A percentile compares a stretch with the other conserved stretches of the same genome.
Conservation (phyloP, 2,113 vertebrate genomes). For the Fukomys damarensis region DNA sequence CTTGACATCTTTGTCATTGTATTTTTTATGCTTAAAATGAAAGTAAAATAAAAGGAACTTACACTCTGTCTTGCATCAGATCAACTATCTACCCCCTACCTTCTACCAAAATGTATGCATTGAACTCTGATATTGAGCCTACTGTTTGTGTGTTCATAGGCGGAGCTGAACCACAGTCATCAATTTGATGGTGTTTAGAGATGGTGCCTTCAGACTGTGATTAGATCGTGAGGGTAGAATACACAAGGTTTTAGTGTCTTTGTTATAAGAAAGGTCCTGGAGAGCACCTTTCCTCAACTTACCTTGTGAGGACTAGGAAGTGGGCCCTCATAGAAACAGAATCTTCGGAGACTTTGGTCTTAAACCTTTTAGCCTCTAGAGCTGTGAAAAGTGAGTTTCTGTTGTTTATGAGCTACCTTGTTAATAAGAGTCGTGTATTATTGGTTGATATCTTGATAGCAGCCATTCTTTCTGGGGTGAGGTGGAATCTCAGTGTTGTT, state of each 20-base stretch:
- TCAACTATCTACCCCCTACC: not conserved
- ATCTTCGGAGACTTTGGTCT: not conserved
- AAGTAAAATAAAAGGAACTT: not conserved
- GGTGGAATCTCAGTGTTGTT: no score
- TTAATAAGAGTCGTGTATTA: no score
- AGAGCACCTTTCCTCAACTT: not conserved
- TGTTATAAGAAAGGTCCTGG: not conserved
- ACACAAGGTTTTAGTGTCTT: accelerated
- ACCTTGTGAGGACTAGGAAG: not conserved
- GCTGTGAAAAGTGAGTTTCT: not conserved
- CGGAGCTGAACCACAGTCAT: not conserved
- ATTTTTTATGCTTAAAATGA: not conserved
- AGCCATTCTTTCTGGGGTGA: no score
- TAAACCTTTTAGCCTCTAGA: not conserved
- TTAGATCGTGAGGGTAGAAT: not conserved
- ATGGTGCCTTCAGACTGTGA: not conserved
- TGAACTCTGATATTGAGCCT: not conserved
- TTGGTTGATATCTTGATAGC: no score
- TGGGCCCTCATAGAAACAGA: not conserved
- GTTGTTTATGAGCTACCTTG: not conserved
- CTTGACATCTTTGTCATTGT: not conserved
- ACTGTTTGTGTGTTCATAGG: not conserved
- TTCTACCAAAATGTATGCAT: not conserved
- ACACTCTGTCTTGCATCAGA: not conserved
- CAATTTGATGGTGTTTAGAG: not conserved